A percentile compares a stretch with the other conserved stretches of the same genome.
Evolutionary conservation across 2,888 invertebrate genomes (phyloP).

Genomic region (Aphidoletes aphidimyza): DNA sequence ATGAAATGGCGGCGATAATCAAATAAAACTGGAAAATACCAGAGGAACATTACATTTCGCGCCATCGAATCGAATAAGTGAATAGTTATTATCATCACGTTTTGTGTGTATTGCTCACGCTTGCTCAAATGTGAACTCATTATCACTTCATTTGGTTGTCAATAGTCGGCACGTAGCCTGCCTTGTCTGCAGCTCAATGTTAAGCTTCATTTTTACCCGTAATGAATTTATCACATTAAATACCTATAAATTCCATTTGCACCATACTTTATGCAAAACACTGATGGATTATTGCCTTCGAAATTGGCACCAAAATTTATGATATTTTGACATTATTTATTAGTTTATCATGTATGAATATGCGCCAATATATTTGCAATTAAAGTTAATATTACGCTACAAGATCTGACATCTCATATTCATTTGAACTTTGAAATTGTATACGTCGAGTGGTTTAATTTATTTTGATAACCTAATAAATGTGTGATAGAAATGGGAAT

Average conservation of each 20-base stretch:
- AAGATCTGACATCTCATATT: too few relatives aligned
- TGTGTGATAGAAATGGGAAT: too few relatives aligned
- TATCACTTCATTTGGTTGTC: not conserved
- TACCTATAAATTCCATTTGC: slow-evolving; percentile 11
- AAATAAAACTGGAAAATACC: not conserved
- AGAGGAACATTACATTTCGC: not conserved
- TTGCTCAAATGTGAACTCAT: not conserved
- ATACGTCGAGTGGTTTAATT: too few relatives aligned
- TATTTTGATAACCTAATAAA: too few relatives aligned
- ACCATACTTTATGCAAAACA: not conserved
- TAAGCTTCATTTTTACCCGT: not conserved
- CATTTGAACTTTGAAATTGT: too few relatives aligned
- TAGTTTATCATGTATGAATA: not conserved
- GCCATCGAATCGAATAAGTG: not conserved
- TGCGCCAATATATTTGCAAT: not conserved
- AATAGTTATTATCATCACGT: not conserved
- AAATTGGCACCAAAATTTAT: not conserved
- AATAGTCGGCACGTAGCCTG: not conserved
- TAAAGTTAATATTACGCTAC: not conserved
- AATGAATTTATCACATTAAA: slow-evolving; percentile 32
- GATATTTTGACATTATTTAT: not conserved
- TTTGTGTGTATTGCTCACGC: not conserved
- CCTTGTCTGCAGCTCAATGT: slow-evolving; percentile 2
- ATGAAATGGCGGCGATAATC: slow-evolving; percentile 13
- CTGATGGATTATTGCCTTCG: not conserved